A percentile compares a stretch with the other conserved stretches of the same genome.
Conservation (phyloP, 2,888 invertebrate species). For the Falcaria lacertinaria region DNA sequence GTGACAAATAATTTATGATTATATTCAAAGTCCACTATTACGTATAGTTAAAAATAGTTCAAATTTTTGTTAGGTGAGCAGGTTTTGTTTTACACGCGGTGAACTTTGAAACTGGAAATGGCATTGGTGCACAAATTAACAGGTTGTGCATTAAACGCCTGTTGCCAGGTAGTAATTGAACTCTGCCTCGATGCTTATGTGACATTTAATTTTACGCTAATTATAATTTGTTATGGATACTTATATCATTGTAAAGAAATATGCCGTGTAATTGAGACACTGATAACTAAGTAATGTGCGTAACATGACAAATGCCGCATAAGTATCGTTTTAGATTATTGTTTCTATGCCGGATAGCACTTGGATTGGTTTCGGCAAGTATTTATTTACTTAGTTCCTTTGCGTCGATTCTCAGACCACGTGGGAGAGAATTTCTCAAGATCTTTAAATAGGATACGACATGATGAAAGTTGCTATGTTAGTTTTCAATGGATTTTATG, state of each 20-base stretch:
- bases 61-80: too few relatives aligned
- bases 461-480: too few relatives aligned
- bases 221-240: not conserved
- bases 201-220: not conserved
- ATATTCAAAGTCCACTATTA: too few relatives aligned
- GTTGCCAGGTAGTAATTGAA: not conserved
- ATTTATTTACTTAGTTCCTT: not conserved
- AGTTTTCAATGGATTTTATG: too few relatives aligned
- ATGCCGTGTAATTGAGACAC: not conserved
- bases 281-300: not conserved
- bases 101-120: conserved; percentile 5
- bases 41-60: too few relatives aligned
- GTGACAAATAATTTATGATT: too few relatives aligned
- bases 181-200: not conserved
- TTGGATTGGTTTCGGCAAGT: not conserved
- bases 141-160: not conserved
- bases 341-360: not conserved
- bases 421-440: too few relatives aligned
- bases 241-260: not conserved
- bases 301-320: not conserved
- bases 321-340: not conserved
- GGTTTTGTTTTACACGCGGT: conserved; percentile 1
- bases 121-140: not conserved
- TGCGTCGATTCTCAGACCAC: too few relatives aligned
- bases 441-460: too few relatives aligned